Evolutionary conservation across 2,888 invertebrate species (phyloP).

Genomic region (Troilus luridus): DNA sequence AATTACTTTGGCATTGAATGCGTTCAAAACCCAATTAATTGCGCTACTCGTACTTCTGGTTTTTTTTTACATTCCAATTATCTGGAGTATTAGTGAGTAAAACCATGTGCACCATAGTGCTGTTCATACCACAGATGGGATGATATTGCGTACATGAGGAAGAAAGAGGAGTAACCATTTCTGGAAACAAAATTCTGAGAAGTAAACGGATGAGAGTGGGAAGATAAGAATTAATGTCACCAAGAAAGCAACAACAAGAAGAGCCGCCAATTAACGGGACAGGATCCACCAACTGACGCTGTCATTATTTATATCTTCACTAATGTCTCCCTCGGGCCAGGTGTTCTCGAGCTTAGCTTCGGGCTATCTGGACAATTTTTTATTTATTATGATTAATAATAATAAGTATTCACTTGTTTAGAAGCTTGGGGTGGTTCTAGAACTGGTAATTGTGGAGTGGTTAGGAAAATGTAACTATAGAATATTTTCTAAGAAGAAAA

Average conservation of each 20-base stretch:
- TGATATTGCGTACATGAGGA: not conserved
- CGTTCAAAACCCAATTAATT: no score
- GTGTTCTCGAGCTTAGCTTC: not conserved
- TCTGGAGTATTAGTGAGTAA: not conserved
- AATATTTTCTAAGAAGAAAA: no score
- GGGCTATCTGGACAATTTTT: not conserved
- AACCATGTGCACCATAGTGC: not conserved
- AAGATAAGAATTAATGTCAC: not conserved
- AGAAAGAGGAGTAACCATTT: not conserved
- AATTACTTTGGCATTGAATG: no score
- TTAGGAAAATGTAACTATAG: no score
- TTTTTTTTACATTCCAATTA: not conserved
- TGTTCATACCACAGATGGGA: not conserved
- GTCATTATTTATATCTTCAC: slow-evolving; percentile 15
- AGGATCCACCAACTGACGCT: not conserved
- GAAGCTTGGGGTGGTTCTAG: no score
- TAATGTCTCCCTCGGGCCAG: not conserved
- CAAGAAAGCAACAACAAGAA: not conserved
- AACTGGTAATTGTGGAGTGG: no score
- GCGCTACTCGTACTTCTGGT: no score
- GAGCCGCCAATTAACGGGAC: slow-evolving; percentile 31
- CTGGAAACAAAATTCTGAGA: not conserved
- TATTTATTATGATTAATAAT: no score
- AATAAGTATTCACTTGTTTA: no score
- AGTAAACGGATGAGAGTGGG: not conserved